Base-by-base conservation (phyloP, 2,888 invertebrate species). In the Dyspetes luteomarginatus region DNA sequence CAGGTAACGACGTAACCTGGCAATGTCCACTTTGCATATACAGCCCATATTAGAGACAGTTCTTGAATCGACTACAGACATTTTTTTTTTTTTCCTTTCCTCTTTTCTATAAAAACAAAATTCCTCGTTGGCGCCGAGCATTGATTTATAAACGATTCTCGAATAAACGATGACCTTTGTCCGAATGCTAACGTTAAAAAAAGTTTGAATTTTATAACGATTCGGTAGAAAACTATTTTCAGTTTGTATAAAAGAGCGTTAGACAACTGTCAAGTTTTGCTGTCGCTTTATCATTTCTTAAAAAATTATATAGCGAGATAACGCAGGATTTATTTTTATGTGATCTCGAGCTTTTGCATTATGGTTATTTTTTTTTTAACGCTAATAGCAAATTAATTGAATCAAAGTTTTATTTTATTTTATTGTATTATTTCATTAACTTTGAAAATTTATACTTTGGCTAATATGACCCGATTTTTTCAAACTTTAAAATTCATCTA, bases 1-100 rank as follows among this genome's bases (percentile, higher is more conserved):
- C 67, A 24, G 36, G 52, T 60, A 65, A 62, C 67, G 30, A 36
- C 48, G 30, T 30, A 71, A 71, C 28, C 43, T n/a, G n/a, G n/a
- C n/a, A 19, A 15, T n/a, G 15, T 15, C 2, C 62, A 62, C 1
- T 15, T 19, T 12, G 19, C 62, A 43, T 17, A 48, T 17, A 48
- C 26, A 62, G 1, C 5, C n/a, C 26, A 15, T 43, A 43, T 41
- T n/a, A 24, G 2, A 48, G 48, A 4, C n/a, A 24, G 28, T 15
- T n/a, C 28, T 26, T 26, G 26, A 26, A 28, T 55, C 15, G 26
- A 12, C 55, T 55, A 26, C n/a, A 15, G 0, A 55, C 4, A 17
- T 24, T 17, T 50, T 9, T 26, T 24, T 15, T 30, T 55, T 24
- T 24, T 48, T 64, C 28, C 15, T 12, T 30, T 2, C 45, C 43